phyloP scores from a whole-genome alignment of 1,140 invertebrate genomes.

The Calephelis nemesis region DNA sequence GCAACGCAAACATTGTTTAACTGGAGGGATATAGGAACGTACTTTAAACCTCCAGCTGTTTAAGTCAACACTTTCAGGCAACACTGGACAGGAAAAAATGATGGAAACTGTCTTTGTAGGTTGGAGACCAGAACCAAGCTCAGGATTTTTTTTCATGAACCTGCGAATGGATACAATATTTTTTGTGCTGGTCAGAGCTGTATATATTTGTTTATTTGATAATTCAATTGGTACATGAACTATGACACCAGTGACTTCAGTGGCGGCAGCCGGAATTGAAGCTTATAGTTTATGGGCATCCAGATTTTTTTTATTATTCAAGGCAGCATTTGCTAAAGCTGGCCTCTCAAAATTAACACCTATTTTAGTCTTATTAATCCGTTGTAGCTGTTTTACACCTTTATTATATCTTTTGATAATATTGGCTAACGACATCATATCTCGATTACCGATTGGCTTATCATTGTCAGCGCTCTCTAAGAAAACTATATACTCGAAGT shows the following conservation, averaged over 20 bases:
- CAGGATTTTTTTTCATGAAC: not conserved
- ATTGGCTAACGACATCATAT: constrained; percentile 19
- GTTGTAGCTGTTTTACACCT: constrained; percentile 15
- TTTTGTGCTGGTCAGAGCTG: not conserved
- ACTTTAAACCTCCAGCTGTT: not conserved
- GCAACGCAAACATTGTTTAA: constrained; percentile 35
- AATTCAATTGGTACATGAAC: constrained; percentile 1
- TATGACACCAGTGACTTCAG: constrained; percentile 9
- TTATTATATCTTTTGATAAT: constrained; percentile 20
- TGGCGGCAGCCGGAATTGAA: constrained; percentile 3
- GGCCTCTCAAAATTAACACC: constrained; percentile 28
- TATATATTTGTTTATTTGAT: constrained; percentile 7
- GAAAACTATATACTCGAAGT: too few relatives aligned
- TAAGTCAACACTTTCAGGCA: constrained; percentile 2
- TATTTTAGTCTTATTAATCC: constrained; percentile 24
- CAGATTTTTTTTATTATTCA: constrained; percentile 27
- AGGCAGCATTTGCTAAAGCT: constrained; percentile 24
- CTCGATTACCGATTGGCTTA: constrained; percentile 8
- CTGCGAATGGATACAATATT: constrained; percentile 3
- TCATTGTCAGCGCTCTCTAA: too few relatives aligned
- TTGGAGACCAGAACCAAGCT: not conserved
- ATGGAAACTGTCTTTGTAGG: constrained; percentile 6
- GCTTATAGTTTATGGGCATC: constrained; percentile 1
- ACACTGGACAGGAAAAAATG: not conserved
- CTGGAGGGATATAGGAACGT: not conserved